These are phyloP conservation scores for Thymallus thymallus DNA, from an alignment of 2,113 vertebrate genomes.

Conservation along the genomic window DNA sequence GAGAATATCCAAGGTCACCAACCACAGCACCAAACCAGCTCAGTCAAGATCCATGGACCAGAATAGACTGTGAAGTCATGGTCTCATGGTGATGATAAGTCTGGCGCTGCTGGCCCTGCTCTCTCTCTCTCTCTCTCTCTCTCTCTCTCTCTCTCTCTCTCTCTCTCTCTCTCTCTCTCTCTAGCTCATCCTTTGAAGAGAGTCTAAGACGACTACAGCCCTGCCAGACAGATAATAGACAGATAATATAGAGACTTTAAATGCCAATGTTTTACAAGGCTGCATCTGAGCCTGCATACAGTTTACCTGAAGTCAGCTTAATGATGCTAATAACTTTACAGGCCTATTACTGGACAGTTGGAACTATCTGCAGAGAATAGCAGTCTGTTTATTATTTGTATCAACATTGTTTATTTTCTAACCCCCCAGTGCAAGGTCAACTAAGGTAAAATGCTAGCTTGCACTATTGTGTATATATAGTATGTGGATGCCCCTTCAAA, in stretches of 20 bases:
- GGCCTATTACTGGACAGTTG: not conserved
- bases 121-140: no score
- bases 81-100: slow-evolving; percentile 2
- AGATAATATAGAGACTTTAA: not conserved
- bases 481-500: no score
- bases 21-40: not conserved
- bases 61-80: not conserved
- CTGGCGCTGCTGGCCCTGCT: no score
- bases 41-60: not conserved
- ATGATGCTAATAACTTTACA: not conserved
- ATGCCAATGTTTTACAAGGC: not conserved
- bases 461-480: not conserved
- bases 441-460: no score
- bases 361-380: not conserved
- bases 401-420: not conserved
- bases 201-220: not conserved
- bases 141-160: no score
- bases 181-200: not conserved
- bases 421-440: not conserved
- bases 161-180: no score
- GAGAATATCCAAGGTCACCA: not conserved
- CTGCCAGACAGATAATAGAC: not conserved
- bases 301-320: not conserved
- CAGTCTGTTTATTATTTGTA: not conserved
- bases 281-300: not conserved